Conservation (phyloP, 35 echinoderm and acorn worm species). For the Stichopus chloronotus region DNA sequence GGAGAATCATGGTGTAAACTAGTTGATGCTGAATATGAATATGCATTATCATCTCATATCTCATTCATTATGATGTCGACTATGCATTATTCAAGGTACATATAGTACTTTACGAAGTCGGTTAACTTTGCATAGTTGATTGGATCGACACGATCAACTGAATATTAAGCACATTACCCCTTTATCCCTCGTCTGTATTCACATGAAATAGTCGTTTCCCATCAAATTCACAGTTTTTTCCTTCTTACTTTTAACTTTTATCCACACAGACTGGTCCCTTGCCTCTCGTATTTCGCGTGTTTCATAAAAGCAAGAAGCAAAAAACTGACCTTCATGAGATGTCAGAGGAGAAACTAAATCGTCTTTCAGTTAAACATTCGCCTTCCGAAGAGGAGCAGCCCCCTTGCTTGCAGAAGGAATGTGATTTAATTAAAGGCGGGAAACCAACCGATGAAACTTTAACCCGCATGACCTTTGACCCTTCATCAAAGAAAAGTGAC, state of each 20-base stretch:
- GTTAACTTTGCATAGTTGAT: too few species aligned
- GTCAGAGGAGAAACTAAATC: not conserved
- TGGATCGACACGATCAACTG: too few species aligned
- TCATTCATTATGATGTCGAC: too few species aligned
- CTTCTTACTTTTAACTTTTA: not conserved
- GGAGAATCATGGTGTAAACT: too few species aligned
- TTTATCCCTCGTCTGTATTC: too few species aligned
- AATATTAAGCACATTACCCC: too few species aligned
- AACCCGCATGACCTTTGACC: not conserved
- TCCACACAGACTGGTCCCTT: not conserved
- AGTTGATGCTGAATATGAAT: too few species aligned
- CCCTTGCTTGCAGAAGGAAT: not conserved
- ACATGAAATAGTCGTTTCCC: too few species aligned
- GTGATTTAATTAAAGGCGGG: not conserved
- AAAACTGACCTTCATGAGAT: not conserved
- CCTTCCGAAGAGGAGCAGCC: not conserved
- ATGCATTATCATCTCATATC: too few species aligned
- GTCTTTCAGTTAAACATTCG: not conserved
- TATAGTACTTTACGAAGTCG: too few species aligned
- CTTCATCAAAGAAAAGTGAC: not conserved
- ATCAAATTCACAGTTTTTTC: not conserved
- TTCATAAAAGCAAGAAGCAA: not conserved
- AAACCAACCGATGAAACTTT: not conserved
- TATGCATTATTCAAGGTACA: too few species aligned
- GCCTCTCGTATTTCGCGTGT: slow-evolving; percentile 27